Evolutionary conservation across 2,797 vertebrate genomes (phyloP).

Genomic region (Echiichthys vipera): DNA sequence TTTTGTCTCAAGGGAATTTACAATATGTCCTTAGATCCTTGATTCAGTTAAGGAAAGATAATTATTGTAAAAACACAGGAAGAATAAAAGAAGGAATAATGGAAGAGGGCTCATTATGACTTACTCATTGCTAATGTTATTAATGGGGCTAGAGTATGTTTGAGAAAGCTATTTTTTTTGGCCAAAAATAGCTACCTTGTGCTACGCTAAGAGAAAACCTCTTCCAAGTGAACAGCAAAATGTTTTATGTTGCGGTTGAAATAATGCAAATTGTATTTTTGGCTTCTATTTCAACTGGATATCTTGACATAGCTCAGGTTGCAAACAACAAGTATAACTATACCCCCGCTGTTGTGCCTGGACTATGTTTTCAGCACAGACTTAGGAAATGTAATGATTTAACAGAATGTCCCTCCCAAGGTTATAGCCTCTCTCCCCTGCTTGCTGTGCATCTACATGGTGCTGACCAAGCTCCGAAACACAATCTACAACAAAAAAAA

Average conservation of each 20-base stretch:
- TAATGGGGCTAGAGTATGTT: no score
- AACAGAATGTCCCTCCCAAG: constrained; percentile 86
- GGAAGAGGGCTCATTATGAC: neutral
- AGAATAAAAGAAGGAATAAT: neutral
- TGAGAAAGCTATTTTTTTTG: neutral
- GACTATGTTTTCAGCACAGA: constrained; percentile 67
- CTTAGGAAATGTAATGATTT: constrained; percentile 81
- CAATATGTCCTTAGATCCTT: neutral
- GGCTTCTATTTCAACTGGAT: constrained; percentile 22
- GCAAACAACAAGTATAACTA: constrained; percentile 69
- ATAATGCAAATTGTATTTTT: constrained; percentile 49
- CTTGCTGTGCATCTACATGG: constrained; percentile 82
- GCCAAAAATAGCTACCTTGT: constrained; percentile 11
- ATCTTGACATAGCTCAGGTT: constrained; percentile 50
- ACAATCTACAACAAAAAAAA: constrained; percentile 76
- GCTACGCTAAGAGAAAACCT: constrained; percentile 15
- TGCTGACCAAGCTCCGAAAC: constrained; percentile 87
- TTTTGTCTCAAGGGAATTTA: neutral
- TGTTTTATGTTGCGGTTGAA: constrained; percentile 39
- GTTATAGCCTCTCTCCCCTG: constrained; percentile 79
- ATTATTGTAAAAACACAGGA: neutral
- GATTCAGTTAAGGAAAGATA: neutral
- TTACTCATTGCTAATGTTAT: neutral
- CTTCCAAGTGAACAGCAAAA: constrained; percentile 33
- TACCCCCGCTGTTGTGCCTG: constrained; percentile 57